These are phyloP conservation scores for Sesamia nonagrioides DNA, from an alignment of 1,140 invertebrate species.

Conservation along the genomic window DNA sequence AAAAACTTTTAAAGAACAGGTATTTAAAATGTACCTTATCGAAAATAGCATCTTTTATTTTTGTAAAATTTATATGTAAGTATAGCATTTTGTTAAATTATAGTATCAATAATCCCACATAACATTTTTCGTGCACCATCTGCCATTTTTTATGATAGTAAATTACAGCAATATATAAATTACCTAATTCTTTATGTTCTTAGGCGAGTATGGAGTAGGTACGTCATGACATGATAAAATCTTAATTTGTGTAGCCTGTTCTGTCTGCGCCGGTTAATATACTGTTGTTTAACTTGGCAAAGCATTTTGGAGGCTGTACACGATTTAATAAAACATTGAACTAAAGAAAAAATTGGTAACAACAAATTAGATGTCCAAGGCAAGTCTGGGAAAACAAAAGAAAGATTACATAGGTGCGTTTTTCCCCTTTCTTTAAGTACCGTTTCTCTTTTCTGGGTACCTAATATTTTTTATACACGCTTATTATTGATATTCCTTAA, in stretches of 20 bases:
- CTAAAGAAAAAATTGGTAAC: background rate
- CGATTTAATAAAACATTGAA: slow-evolving; percentile 34
- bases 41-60: too few species aligned
- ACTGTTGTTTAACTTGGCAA: slow-evolving; percentile 58
- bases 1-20: too few species aligned
- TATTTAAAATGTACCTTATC: too few species aligned
- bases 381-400: background rate
- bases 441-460: too few species aligned
- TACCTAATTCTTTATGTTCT: slow-evolving; percentile 53
- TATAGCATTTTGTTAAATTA: too few species aligned
- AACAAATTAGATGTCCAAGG: background rate
- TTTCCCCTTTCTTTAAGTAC: too few species aligned
- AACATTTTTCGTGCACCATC: too few species aligned
- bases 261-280: slow-evolving; percentile 61
- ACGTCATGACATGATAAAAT: slow-evolving; percentile 72
- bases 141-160: background rate
- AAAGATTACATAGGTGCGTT: background rate
- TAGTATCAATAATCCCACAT: too few species aligned
- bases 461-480: too few species aligned
- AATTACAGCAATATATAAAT: slow-evolving; percentile 37
- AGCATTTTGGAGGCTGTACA: slow-evolving; percentile 36
- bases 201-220: slow-evolving; percentile 50
- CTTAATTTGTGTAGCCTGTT: slow-evolving; percentile 74
- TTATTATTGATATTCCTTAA: too few species aligned
- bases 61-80: too few species aligned